These are phyloP conservation scores for Strigamia maritima DNA, from an alignment of 2,888 invertebrate species.

Conservation along the genomic window DNA sequence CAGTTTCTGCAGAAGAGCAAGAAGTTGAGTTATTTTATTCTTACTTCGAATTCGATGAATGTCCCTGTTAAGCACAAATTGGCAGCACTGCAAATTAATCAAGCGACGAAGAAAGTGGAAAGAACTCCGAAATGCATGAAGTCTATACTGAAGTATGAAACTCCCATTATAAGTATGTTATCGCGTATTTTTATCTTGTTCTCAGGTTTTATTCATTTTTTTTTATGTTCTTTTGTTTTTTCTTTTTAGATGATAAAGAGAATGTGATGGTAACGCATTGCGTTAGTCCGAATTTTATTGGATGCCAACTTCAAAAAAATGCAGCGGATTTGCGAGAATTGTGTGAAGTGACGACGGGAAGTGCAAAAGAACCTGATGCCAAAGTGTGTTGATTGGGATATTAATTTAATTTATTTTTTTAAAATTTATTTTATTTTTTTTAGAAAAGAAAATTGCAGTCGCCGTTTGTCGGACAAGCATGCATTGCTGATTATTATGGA, in stretches of 20 bases:
- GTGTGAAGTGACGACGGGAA: not conserved
- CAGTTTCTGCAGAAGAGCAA: not conserved
- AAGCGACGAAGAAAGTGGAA: not conserved
- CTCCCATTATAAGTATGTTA: not conserved
- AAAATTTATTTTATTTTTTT: not conserved
- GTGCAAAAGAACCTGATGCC: not conserved
- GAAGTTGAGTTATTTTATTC: not conserved
- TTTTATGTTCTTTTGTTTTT: not conserved
- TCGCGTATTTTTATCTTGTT: not conserved
- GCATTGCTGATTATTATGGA: not conserved
- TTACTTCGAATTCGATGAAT: not conserved
- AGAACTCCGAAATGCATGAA: not conserved
- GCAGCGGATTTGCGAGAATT: not conserved
- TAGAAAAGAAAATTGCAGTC: not conserved
- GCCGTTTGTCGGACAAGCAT: not conserved
- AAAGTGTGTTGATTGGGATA: not conserved
- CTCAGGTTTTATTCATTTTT: not conserved
- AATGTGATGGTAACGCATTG: not conserved
- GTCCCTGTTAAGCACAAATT: not conserved
- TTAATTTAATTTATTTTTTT: too few species aligned
- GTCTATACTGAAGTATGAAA: too few species aligned
- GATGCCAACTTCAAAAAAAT: slow-evolving; percentile 3
- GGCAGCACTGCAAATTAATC: not conserved
- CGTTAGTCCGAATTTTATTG: not conserved
- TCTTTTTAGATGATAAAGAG: not conserved